Evolutionary conservation across 2,113 vertebrate genomes (phyloP).

Genomic region (Fregata magnificens): DNA sequence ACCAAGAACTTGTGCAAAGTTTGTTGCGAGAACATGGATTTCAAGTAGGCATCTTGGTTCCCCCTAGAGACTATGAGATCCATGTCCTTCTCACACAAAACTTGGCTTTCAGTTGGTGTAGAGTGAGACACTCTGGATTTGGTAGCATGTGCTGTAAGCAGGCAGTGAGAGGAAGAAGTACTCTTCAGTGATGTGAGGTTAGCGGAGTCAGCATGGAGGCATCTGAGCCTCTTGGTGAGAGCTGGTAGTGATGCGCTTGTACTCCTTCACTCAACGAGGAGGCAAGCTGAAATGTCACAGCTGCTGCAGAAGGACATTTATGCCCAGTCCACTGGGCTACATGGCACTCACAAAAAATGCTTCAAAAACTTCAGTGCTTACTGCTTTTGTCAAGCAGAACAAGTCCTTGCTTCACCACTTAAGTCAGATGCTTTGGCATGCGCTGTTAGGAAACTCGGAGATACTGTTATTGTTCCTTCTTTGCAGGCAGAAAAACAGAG

Average conservation of each 20-base stretch:
- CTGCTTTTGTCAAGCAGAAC: background rate
- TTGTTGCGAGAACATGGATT: background rate
- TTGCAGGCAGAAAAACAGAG: background rate
- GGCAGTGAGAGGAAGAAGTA: background rate
- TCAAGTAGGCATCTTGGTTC: background rate
- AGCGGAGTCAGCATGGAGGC: background rate
- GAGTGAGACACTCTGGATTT: background rate
- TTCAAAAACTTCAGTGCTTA: background rate
- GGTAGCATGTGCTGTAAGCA: background rate
- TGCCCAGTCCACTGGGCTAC: background rate
- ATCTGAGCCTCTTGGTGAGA: background rate
- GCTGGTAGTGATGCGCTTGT: background rate
- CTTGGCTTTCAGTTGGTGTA: background rate
- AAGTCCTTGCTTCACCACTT: background rate
- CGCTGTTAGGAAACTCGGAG: background rate
- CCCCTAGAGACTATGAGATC: background rate
- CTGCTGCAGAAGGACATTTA: background rate
- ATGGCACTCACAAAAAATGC: background rate
- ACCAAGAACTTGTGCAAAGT: background rate
- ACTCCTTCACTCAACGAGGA: background rate
- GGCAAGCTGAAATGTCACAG: background rate
- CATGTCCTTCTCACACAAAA: background rate
- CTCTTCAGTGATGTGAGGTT: background rate
- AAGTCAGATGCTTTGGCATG: background rate
- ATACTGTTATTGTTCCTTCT: background rate